Base-by-base conservation (phyloP, 2,113 vertebrate species). In the Thunnus maccoyii region DNA sequence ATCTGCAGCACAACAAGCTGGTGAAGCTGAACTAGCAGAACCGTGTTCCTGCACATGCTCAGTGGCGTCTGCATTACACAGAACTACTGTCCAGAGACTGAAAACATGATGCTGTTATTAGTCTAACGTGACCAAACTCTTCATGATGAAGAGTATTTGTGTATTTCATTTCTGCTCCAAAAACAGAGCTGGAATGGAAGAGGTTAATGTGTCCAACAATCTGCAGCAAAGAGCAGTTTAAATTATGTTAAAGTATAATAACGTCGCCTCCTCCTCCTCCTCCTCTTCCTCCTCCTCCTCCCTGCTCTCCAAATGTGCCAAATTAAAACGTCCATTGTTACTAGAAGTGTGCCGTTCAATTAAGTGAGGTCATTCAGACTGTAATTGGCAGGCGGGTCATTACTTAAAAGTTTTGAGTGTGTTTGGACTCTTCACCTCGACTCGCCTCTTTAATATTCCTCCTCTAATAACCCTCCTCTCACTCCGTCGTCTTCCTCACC, bases 321-420 rank as follows among this genome's bases (percentile, higher is more conserved):
- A 74, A 82, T 86, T 70, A 44, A 80, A 85, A 80, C 18, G 56
- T 85, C 69, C 25, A 67, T 51, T 70, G 27, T 52, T 36, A 73
- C 75, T 77, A 66, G 68, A 81, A 41, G 30, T 5, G 17, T 51
- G 82, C 57, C 74, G 44, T 87, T 81, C 48, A 76, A 78, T 73
- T 85, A 78, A 72, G 18, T 22, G 60, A 85, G 84, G 82, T 83
- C 51, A 66, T 60, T 75, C 54, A 75, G n/a, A 76, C 75, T 88
- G 69, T 54, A 86, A 87, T 84, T 62, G 57, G 57, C 67, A 56
- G 74, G 44, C 0, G 25, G 22, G 62, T 78, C 83, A 50, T 84
- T 72, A 75, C 71, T 80, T 62, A 72, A 78, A 69, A 63, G 36
- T 81, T 22, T 36, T 6, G 65, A 85, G 72, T 47, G 72, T 10